Conservation (phyloP, 2,113 vertebrate species). For the Rhodinocichla rosea region DNA sequence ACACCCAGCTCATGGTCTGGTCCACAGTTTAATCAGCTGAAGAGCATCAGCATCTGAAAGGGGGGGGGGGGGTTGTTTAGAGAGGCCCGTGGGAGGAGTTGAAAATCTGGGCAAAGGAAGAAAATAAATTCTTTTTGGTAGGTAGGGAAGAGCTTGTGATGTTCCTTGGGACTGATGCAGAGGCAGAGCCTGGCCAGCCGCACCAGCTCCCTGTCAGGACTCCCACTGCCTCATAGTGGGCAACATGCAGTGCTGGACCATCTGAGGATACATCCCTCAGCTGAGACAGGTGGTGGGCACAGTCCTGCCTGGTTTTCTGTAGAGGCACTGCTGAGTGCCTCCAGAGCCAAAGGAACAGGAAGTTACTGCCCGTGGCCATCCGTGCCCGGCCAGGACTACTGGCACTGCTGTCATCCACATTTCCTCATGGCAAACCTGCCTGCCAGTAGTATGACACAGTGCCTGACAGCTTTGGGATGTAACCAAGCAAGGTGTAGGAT, state of each 20-base stretch:
- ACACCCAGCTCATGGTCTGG: not conserved
- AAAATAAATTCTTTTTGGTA: not conserved
- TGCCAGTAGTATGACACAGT: not conserved
- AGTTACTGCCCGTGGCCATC: not conserved
- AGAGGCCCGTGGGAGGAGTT: not conserved
- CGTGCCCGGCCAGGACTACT: accelerated
- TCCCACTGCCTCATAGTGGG: not conserved
- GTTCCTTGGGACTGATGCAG: not conserved
- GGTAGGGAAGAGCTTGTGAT: not conserved
- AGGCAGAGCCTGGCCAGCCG: not conserved
- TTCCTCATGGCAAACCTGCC: not conserved
- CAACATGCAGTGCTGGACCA: not conserved
- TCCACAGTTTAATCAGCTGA: not conserved
- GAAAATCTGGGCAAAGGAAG: not conserved
- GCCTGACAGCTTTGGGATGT: not conserved
- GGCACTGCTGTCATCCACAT: not conserved
- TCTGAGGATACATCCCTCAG: not conserved
- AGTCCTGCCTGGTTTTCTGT: not conserved
- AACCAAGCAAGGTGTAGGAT: not conserved
- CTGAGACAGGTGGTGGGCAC: not conserved
- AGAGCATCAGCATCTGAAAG: conserved; percentile 29
- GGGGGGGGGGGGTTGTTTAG: not conserved
- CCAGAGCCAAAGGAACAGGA: not conserved
- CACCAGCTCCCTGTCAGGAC: not conserved
- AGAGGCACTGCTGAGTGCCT: not conserved